Base-by-base conservation (phyloP, 2,888 invertebrate genomes). In the Cartodere bifasciata region DNA sequence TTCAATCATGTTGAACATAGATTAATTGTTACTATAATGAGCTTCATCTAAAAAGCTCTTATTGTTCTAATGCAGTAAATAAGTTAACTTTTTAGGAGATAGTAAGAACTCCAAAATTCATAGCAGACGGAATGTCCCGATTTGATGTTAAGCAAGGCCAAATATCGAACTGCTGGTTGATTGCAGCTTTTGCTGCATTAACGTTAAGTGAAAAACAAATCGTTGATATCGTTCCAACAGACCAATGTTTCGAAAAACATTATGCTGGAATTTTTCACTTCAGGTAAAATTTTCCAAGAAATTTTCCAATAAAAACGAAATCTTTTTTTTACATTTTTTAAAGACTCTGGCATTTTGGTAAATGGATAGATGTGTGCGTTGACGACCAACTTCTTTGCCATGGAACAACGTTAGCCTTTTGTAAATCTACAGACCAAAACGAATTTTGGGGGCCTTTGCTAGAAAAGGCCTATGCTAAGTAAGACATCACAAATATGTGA, bases 141-240 rank as follows among this genome's bases (percentile, higher is more conserved):
- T 98, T 98, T 65, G 98, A 98, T 63, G 90, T 98, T 2, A 87
- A 90, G 48, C 97, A 98, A 60, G 95, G 95, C 30, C 92, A 94
- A 65, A 62, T 95, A 13, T 94, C 95, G 3, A 94, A 97, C 58
- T 97, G 95, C 56, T 97, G 95, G 95, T 65, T 94, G 6, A 63
- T 95, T 32, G 94, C 94, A 1, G 97, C 97, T 4, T 82, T 91
- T 1, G 94, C 95, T 7, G 91, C 90, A 62, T 65, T 97, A 15
- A 94, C 95, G 0, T 68, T 94, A 47, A 80, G 88, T 53, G 69
- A 72, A 37, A 66, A 80, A 51, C 66, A 97, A 32, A 92, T 98
- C 68, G 81, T 85, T 65, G 83, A 90, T 64, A 90, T 98, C 37
- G 91, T 98, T 24, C 94, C 95, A 3, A 84, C 87, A 48, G 92